phyloP scores from a whole-genome alignment of 2,797 vertebrate species.

The Poliocrania exsul region DNA sequence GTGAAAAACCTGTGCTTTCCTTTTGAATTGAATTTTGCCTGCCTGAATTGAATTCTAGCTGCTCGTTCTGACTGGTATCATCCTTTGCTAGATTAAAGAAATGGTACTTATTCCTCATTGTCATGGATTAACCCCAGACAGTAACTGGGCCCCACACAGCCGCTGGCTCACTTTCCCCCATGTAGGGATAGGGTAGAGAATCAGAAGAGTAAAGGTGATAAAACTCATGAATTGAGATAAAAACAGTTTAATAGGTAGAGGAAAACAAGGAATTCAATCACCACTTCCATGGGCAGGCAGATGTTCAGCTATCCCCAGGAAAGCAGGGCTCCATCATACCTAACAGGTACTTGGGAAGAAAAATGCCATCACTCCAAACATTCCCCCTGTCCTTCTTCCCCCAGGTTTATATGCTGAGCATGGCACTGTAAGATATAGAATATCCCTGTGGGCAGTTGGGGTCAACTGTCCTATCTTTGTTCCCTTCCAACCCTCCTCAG shows the following conservation, averaged over 20 bases:
- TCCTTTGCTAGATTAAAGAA: not conserved
- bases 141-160: not conserved
- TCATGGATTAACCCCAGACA: not conserved
- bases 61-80: not conserved
- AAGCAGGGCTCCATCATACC: not conserved
- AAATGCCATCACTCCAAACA: not conserved
- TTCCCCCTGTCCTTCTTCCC: not conserved
- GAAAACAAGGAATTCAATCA: not conserved
- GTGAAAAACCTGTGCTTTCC: not conserved
- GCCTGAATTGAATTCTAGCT: not conserved
- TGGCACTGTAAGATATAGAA: accelerated
- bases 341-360: not conserved
- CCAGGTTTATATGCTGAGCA: not conserved
- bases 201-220: not conserved
- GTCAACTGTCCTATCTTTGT: not conserved
- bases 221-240: not conserved
- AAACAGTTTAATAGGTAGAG: not conserved
- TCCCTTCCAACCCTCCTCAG: not conserved
- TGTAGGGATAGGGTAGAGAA: not conserved
- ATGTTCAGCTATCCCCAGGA: not conserved
- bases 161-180: accelerated
- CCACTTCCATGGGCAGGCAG: not conserved
- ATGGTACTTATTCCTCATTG: not conserved
- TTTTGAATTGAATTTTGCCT: not conserved
- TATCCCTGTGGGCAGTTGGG: not conserved